Percentiles rank a stretch among this genome's conserved stretches.
phyloP scores from a whole-genome alignment of 2,113 vertebrate genomes.

The Rhabdomys dilectus region DNA sequence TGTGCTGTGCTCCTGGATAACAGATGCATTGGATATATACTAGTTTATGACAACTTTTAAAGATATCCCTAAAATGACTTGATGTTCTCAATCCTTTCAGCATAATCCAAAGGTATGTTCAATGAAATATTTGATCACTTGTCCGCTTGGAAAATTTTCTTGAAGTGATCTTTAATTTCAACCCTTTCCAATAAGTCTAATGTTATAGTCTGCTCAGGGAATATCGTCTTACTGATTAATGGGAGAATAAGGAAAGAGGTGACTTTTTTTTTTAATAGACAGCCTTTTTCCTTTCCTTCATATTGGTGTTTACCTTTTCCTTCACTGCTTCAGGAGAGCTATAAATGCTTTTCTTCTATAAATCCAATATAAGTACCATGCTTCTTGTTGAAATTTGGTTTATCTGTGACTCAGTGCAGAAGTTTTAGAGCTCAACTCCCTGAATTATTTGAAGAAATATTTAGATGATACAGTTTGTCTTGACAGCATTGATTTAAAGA shows the following conservation, averaged over 20 bases:
- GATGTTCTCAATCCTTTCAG: not conserved
- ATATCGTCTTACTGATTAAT: too few relatives aligned
- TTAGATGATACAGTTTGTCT: not conserved
- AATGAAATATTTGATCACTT: not conserved
- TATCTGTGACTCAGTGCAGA: not conserved
- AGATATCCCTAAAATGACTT: not conserved
- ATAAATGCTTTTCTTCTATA: not conserved
- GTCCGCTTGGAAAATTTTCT: not conserved
- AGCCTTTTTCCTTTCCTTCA: rapidly evolving
- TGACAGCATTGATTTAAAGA: not conserved
- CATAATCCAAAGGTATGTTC: not conserved
- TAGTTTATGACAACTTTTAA: too few relatives aligned
- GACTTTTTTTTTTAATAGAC: not conserved
- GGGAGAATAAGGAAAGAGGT: not conserved
- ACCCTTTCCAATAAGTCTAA: not conserved
- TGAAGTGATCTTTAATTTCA: not conserved
- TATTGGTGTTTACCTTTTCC: not conserved
- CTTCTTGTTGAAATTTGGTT: not conserved
- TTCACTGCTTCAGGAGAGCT: not conserved
- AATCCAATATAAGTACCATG: too few relatives aligned
- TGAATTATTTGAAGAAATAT: not conserved
- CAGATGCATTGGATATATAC: not conserved
- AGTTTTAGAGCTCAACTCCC: not conserved
- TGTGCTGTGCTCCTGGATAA: not conserved
- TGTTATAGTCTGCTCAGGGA: rapidly evolving